These are phyloP conservation scores for Eunapius fragilis DNA, from an alignment of 37 sponge, comb jelly and placozoan genomes.

Conservation along the genomic window DNA sequence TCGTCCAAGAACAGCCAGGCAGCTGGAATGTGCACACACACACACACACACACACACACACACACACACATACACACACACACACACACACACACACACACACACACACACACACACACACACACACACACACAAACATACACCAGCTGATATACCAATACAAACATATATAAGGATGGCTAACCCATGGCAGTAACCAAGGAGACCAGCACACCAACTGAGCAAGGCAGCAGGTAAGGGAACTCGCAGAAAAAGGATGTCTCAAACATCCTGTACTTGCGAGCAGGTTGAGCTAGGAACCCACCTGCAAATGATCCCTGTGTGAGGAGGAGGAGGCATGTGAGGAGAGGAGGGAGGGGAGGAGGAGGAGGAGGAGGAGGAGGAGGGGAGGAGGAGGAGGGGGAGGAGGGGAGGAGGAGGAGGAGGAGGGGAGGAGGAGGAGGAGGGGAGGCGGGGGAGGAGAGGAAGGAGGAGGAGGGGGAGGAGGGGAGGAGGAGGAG, in stretches of 20 bases:
- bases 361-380: neutral
- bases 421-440: neutral
- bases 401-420: neutral
- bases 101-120: no score
- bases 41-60: no score
- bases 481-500: no score
- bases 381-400: neutral
- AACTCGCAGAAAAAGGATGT: conserved; percentile 77
- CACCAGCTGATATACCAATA: no score
- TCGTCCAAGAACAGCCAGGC: conserved; percentile 76
- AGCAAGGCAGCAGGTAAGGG: conserved; percentile 81
- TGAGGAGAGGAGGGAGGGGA: neutral
- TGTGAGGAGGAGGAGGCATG: neutral
- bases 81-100: no score
- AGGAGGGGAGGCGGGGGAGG: no score
- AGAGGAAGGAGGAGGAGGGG: no score
- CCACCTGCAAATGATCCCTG: conserved; percentile 85
- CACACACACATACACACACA: no score
- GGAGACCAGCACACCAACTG: conserved; percentile 62
- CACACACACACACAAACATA: no score
- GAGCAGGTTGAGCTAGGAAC: conserved; percentile 84
- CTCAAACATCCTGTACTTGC: conserved; percentile 65
- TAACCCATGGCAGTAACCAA: conserved; percentile 53
- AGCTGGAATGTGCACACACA: conserved; percentile 7
- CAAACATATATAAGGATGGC: neutral